Conservation (phyloP, 2,113 vertebrate species). For the Mirounga angustirostris region DNA sequence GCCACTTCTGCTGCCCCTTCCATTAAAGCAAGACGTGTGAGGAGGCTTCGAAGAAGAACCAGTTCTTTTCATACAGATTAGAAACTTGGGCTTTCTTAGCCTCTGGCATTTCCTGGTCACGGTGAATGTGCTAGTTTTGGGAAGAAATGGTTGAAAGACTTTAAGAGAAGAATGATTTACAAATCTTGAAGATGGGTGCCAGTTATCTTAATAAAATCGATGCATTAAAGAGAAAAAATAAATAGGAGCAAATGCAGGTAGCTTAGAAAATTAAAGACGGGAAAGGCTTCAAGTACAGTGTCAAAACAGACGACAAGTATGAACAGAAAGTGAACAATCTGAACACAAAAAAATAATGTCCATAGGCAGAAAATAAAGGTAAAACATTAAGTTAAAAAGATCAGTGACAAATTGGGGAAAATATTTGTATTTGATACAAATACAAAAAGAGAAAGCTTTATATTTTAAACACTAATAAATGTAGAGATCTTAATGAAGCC, state of each 20-base stretch:
- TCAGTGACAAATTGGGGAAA: neutral
- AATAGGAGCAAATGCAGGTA: neutral
- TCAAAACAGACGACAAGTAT: neutral
- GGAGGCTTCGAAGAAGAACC: neutral
- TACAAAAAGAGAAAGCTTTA: neutral
- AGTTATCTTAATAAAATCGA: neutral
- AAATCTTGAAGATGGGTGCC: neutral
- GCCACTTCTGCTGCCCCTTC: neutral
- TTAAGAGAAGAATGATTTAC: neutral
- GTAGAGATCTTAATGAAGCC: neutral
- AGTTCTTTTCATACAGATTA: neutral
- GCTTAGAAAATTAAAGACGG: neutral
- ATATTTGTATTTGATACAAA: neutral
- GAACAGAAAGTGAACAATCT: neutral
- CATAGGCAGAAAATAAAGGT: neutral
- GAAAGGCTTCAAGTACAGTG: neutral
- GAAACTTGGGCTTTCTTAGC: neutral
- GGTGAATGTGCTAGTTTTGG: neutral
- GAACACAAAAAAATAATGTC: neutral
- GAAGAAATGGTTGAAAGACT: neutral
- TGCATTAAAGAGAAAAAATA: neutral
- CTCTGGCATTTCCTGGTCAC: neutral
- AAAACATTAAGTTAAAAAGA: neutral
- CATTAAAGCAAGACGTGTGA: neutral
- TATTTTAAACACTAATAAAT: neutral